Conservation (phyloP, 2,888 invertebrate genomes). For the Smittia sp. region DNA sequence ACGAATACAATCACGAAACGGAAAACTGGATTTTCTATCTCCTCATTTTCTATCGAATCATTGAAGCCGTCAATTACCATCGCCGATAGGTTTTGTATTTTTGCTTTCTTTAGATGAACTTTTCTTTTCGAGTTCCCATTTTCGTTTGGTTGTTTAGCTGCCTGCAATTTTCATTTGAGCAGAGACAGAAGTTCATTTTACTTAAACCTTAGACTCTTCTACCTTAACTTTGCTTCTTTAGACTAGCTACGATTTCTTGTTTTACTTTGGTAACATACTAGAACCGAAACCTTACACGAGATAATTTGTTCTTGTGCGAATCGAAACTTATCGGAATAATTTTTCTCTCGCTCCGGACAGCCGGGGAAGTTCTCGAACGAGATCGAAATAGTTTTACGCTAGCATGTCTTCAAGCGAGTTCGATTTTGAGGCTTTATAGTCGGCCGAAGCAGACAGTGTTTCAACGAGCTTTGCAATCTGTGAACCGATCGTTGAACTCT, state of each 20-base stretch:
- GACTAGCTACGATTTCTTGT: neutral
- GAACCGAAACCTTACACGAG: too few species aligned
- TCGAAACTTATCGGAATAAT: too few species aligned
- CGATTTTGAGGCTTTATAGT: constrained; percentile 7
- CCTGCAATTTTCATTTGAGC: neutral
- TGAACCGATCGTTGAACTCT: too few species aligned
- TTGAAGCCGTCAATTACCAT: neutral
- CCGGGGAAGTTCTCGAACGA: neutral
- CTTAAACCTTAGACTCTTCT: neutral
- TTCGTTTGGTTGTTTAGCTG: neutral
- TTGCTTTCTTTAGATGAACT: constrained; percentile 6
- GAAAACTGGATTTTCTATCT: constrained; percentile 1
- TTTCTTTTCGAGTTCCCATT: neutral
- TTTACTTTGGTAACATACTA: too few species aligned
- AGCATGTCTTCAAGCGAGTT: neutral
- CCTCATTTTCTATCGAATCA: neutral
- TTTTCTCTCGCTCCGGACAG: too few species aligned
- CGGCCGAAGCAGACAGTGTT: too few species aligned
- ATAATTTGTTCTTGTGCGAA: too few species aligned
- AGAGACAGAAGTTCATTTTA: neutral
- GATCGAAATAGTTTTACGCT: neutral
- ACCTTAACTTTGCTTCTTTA: neutral
- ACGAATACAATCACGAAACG: neutral
- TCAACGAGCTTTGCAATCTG: too few species aligned
- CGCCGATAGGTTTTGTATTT: constrained; percentile 22